phyloP scores from a whole-genome alignment of 2,113 vertebrate species.

The Gorsachius goisagi region DNA sequence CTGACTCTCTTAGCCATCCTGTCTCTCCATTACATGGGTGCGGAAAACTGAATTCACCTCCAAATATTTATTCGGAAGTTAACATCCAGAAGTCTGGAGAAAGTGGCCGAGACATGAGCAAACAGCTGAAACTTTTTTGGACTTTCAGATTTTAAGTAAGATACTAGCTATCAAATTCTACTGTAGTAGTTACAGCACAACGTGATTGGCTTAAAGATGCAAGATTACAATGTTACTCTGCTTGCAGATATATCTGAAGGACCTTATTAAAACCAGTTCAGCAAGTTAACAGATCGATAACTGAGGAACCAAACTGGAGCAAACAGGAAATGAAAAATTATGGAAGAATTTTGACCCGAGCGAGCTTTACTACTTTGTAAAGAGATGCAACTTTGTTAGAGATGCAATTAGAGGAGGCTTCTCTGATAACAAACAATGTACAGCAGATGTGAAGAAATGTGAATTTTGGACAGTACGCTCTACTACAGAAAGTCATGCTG shows the following conservation, averaged over 20 bases:
- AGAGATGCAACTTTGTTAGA: not conserved
- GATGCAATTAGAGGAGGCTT: not conserved
- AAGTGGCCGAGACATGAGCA: not conserved
- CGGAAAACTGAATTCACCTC: not conserved
- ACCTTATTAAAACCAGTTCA: not conserved
- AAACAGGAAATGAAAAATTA: constrained; percentile 22
- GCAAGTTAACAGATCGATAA: not conserved
- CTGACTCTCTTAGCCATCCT: not conserved
- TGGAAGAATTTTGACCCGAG: not conserved
- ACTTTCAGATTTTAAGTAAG: not conserved
- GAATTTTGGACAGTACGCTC: not conserved
- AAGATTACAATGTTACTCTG: not conserved
- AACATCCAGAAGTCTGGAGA: not conserved
- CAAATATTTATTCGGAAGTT: not conserved
- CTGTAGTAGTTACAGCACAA: not conserved
- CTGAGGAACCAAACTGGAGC: not conserved
- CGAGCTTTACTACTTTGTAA: not conserved
- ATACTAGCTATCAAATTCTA: not conserved
- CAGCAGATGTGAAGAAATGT: not conserved
- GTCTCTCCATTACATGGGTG: not conserved
- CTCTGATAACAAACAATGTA: not conserved
- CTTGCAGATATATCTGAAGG: not conserved
- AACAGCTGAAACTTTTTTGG: not conserved
- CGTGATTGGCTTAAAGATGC: not conserved
- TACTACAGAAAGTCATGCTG: not conserved